Conservation (phyloP, 2,888 invertebrate genomes). For the Nephrotoma guestfalica region DNA sequence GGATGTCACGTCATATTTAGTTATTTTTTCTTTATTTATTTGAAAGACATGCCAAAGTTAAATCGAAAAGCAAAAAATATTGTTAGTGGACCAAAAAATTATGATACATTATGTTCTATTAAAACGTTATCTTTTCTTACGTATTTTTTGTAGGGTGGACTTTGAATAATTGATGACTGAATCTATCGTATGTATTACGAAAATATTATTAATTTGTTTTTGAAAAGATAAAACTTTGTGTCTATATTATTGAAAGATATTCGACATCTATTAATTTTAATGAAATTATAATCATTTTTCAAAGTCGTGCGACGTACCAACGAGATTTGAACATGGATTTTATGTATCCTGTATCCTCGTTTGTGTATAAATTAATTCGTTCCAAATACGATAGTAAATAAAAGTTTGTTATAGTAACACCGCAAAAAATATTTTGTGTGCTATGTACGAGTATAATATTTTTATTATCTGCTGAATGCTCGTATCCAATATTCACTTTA, state of each 20-base stretch:
- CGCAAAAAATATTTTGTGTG: background rate
- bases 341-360: no score
- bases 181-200: background rate
- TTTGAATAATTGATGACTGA: background rate
- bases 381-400: no score
- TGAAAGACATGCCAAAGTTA: background rate
- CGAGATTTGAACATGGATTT: no score
- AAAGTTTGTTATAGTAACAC: background rate
- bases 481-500: background rate
- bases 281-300: background rate
- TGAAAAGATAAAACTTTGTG: background rate
- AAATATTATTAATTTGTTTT: background rate
- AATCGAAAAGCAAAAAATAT: background rate
- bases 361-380: no score
- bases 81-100: background rate
- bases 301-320: background rate
- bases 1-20: no score
- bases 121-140: background rate
- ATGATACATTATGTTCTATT: background rate
- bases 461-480: background rate
- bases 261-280: background rate
- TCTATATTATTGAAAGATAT: background rate
- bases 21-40: no score
- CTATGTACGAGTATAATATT: background rate
- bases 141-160: background rate